Evolutionary conservation across 2,113 vertebrate genomes (phyloP), one percentile per base, ranked within the genome.

Genomic region (Gambusia affinis): DNA sequence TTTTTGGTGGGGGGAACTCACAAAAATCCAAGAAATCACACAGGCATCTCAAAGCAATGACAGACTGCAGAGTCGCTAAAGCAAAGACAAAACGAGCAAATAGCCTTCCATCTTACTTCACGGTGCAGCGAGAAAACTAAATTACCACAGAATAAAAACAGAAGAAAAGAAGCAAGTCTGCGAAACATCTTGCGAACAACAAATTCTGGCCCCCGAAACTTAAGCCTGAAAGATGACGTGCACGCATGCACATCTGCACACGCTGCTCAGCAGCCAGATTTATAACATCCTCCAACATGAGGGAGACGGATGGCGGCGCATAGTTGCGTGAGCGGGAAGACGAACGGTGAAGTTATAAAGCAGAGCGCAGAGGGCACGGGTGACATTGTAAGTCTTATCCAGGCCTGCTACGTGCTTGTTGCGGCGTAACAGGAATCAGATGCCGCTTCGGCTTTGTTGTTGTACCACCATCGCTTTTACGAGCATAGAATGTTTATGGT

Each of bases 31-130:
- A 6, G 17, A 47, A 47, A 19, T 47, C 65, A 57, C 67, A 39
- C 57, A 37, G 62, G 78, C 90, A 91, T 90, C 84, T 90, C 89
- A 63, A 93, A 91, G 83, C 82, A 84, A 89, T 89, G 90, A 87
- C 54, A 24, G 73, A 69, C 79, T n/a, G 57, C 17, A 2, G 81
- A 37, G 1, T 73, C 69, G 86, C 80, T 82, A 83, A 84, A 85
- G 31, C 47, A 69, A 54, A 51, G 10, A 79, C 27, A 57, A 84
- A 82, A 87, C 73, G 64, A 84, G 29, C 8, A 35, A 66, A 61
- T 83, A 47, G 30, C 63, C 51, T 64, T 68, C 42, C 10, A 8
- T 39, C 8, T 10, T 24, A n/a, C 2, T 24, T 57, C 10, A 64
- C 70, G 74, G 42, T 76, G 81, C 64, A 78, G 76, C 79, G 60